These are phyloP conservation scores for Hystrix cristata DNA, from an alignment of 2,113 vertebrate genomes.

Conservation along the genomic window DNA sequence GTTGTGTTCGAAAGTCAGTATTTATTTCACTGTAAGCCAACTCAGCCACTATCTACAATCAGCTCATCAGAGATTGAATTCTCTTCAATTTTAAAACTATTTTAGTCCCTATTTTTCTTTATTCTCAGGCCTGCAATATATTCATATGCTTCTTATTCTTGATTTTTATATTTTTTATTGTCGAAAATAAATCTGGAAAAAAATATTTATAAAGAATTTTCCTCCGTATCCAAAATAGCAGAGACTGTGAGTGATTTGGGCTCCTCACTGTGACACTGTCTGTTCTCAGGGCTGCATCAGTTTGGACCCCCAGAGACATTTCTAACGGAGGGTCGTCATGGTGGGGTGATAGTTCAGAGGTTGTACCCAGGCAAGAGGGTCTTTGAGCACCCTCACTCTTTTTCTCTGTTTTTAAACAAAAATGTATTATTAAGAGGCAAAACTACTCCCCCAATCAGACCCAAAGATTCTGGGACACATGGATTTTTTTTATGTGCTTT, in stretches of 20 bases:
- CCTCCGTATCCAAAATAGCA: not conserved
- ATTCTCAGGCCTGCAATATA: not conserved
- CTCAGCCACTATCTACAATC: not conserved
- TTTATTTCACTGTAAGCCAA: not conserved
- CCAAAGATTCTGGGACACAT: not conserved
- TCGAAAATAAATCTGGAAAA: not conserved
- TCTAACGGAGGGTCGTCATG: not conserved
- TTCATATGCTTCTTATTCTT: not conserved
- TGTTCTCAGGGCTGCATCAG: not conserved
- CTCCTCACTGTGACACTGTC: not conserved
- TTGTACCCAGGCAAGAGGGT: not conserved
- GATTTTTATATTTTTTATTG: not conserved
- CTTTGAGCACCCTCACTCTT: not conserved
- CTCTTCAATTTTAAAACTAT: slow-evolving; percentile 13
- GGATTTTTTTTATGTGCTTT: not conserved
- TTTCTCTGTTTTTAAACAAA: not conserved
- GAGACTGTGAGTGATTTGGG: not conserved
- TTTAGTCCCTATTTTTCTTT: not conserved
- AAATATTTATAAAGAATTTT: slow-evolving; percentile 33
- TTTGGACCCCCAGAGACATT: not conserved
- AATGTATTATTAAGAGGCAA: slow-evolving; percentile 21
- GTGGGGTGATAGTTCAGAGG: not conserved
- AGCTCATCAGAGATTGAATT: not conserved
- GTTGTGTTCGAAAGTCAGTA: not conserved
- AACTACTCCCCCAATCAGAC: not conserved